Conservation (phyloP, 2,113 vertebrate genomes). For the Paralichthys olivaceus region DNA sequence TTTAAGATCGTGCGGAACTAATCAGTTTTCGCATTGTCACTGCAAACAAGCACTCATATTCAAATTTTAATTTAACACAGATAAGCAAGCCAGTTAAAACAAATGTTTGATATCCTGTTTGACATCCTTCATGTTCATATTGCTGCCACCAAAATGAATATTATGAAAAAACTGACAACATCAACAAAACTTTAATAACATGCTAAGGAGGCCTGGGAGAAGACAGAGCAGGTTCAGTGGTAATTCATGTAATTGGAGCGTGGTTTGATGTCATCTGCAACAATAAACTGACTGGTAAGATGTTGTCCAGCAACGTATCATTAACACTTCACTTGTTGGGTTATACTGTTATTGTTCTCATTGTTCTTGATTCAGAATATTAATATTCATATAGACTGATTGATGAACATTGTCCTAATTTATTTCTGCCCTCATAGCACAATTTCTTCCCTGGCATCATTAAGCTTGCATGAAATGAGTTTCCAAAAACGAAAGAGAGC, state of each 20-base stretch:
- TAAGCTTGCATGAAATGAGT: slow-evolving; percentile 19
- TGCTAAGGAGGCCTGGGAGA: background rate
- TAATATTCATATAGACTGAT: slow-evolving; percentile 29
- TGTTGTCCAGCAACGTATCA: background rate
- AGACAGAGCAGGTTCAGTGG: background rate
- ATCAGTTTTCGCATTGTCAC: background rate
- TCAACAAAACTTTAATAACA: background rate
- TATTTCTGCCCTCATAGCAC: background rate
- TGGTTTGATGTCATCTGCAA: background rate
- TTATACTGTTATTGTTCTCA: background rate
- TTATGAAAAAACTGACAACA: background rate
- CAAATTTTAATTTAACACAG: background rate
- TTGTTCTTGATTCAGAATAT: slow-evolving; percentile 24
- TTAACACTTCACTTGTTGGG: background rate
- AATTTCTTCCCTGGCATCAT: slow-evolving; percentile 17
- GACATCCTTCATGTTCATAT: too few relatives aligned
- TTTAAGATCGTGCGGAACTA: background rate
- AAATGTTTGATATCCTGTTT: background rate
- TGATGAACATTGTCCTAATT: slow-evolving; percentile 23
- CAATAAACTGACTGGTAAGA: background rate
- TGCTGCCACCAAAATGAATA: background rate
- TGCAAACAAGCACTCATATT: background rate
- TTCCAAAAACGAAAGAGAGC: background rate
- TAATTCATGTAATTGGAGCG: background rate
- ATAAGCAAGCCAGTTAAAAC: background rate